These are phyloP conservation scores for Orchestia grillus DNA, from an alignment of 1,140 invertebrate genomes.

Conservation along the genomic window DNA sequence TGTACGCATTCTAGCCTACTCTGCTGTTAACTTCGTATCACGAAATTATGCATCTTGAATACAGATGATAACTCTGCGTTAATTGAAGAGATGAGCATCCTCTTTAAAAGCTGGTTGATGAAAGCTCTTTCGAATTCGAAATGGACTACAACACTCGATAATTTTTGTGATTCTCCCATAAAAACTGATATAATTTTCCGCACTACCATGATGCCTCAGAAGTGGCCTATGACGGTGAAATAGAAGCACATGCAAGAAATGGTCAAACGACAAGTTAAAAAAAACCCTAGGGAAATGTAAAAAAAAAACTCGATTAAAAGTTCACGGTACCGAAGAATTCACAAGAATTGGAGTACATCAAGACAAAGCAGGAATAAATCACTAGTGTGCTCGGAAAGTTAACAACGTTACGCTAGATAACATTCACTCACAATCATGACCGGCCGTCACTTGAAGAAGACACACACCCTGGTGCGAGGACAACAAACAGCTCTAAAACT, in stretches of 20 bases:
- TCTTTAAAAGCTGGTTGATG: too few species aligned
- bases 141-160: too few species aligned
- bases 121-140: too few species aligned
- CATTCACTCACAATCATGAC: neutral
- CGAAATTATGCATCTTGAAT: too few species aligned
- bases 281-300: neutral
- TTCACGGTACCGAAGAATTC: neutral
- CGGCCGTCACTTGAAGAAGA: neutral
- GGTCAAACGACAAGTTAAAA: neutral
- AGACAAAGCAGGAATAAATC: neutral
- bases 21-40: too few species aligned
- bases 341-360: neutral
- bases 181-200: neutral
- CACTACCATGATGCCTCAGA: neutral
- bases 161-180: neutral
- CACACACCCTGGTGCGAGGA: neutral
- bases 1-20: too few species aligned
- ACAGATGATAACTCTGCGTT: too few species aligned
- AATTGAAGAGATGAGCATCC: too few species aligned
- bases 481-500: neutral
- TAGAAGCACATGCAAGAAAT: neutral
- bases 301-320: neutral
- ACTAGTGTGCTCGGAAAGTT: neutral
- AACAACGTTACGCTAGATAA: neutral
- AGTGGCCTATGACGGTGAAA: neutral